phyloP scores from a whole-genome alignment of 23 tunicate genomes.

The Styela plicata region DNA sequence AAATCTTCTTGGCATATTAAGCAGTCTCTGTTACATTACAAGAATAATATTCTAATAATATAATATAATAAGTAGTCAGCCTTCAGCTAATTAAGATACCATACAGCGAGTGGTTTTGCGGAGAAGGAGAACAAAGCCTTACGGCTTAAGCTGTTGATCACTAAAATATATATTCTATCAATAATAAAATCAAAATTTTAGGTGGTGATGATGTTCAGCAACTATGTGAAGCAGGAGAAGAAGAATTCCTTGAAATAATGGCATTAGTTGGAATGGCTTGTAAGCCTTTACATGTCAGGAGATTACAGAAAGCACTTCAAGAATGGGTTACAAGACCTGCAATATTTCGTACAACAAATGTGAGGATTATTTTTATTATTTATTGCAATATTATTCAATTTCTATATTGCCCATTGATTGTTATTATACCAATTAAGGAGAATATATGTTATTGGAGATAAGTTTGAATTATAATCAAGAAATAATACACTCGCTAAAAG shows the following conservation, averaged over 20 bases:
- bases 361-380: neutral
- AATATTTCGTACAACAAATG: constrained; percentile 6
- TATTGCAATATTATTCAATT: neutral
- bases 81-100: too few relatives aligned
- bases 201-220: constrained; percentile 90
- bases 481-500: neutral
- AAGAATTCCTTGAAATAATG: constrained; percentile 84
- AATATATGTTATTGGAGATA: too few relatives aligned
- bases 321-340: constrained; percentile 63
- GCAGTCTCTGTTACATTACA: too few relatives aligned
- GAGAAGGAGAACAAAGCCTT: too few relatives aligned
- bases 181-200: neutral
- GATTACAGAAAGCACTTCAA: constrained; percentile 82
- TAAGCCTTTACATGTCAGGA: constrained; percentile 84
- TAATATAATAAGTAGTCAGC: too few relatives aligned
- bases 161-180: too few relatives aligned
- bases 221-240: constrained; percentile 88
- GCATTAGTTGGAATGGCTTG: constrained; percentile 79
- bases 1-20: too few relatives aligned
- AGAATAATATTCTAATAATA: too few relatives aligned
- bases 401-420: neutral
- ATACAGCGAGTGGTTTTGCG: too few relatives aligned
- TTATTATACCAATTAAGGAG: too few relatives aligned
- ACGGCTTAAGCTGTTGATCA: too few relatives aligned
- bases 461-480: too few relatives aligned